These are phyloP conservation scores for Heliconius hewitsoni DNA, from an alignment of 1,140 invertebrate species.

Conservation along the genomic window DNA sequence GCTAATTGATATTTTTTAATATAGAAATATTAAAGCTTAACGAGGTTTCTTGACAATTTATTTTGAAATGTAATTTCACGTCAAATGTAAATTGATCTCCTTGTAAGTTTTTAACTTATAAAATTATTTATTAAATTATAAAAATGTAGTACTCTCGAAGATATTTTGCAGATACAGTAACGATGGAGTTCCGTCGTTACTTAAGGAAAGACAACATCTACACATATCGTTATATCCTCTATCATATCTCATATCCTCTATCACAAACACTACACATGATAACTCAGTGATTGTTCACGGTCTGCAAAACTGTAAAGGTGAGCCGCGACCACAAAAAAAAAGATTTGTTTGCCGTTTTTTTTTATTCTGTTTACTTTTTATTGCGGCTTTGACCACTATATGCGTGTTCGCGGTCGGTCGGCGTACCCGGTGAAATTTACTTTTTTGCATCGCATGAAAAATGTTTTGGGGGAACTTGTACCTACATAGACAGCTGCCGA, in stretches of 20 bases:
- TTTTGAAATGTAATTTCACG: not conserved
- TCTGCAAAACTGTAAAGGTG: conserved; percentile 71
- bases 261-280: conserved; percentile 73
- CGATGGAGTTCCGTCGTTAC: no score
- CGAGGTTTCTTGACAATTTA: not conserved
- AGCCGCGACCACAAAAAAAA: conserved; percentile 65
- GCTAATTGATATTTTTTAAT: not conserved
- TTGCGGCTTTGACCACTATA: conserved; percentile 63
- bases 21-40: not conserved
- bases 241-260: conserved; percentile 65
- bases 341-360: conserved; percentile 69
- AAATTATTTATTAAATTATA: not conserved
- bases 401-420: conserved; percentile 52
- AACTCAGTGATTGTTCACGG: conserved; percentile 76
- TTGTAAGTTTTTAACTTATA: not conserved
- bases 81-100: not conserved
- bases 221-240: conserved; percentile 62
- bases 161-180: not conserved
- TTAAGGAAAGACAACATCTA: conserved; percentile 45
- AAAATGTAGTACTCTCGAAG: not conserved
- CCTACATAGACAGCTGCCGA: conserved; percentile 63
- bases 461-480: conserved; percentile 62
- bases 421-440: conserved; percentile 52
- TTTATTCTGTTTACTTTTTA: conserved; percentile 72
- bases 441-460: conserved; percentile 59